phyloP scores from a whole-genome alignment of 1,140 invertebrate genomes.

The Pogonomyrmex californicus region DNA sequence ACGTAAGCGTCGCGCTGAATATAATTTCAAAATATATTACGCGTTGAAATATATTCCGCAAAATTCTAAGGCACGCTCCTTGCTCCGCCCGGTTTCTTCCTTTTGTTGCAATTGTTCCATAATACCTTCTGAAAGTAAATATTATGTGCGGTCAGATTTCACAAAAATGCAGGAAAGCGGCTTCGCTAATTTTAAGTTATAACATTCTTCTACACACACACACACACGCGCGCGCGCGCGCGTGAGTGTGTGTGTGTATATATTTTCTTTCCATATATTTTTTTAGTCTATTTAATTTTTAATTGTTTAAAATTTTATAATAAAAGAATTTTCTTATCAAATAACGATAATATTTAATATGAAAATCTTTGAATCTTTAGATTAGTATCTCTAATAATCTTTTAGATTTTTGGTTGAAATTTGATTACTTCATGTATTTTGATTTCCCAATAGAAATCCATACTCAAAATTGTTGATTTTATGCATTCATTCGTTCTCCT shows the following conservation, averaged over 20 bases:
- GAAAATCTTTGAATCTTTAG: not conserved
- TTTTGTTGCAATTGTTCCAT: slow-evolving; percentile 38
- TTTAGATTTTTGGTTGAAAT: slow-evolving; percentile 8
- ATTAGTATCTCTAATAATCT: not conserved
- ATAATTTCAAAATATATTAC: slow-evolving; percentile 63
- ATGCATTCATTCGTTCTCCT: not conserved
- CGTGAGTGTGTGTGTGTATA: no score
- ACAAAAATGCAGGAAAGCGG: slow-evolving; percentile 8
- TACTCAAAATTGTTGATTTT: slow-evolving; percentile 12
- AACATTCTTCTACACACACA: not conserved
- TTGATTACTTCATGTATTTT: slow-evolving; percentile 17
- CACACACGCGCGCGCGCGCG: no score
- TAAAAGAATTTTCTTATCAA: not conserved
- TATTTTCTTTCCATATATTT: not conserved
- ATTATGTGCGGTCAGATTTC: slow-evolving; percentile 34
- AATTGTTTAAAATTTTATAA: not conserved
- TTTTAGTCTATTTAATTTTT: not conserved
- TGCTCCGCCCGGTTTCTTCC: slow-evolving; percentile 33
- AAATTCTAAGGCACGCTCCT: slow-evolving; percentile 48
- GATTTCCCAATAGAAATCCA: slow-evolving; percentile 17
- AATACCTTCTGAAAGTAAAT: slow-evolving; percentile 46
- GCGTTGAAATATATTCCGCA: slow-evolving; percentile 49
- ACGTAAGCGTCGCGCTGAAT: slow-evolving; percentile 45
- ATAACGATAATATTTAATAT: not conserved
- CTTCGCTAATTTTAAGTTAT: slow-evolving; percentile 37